Percentiles rank a stretch among this genome's conserved stretches.
phyloP scores from a whole-genome alignment of 92 coral and sea anemone species.

The Nematostella vectensis region DNA sequence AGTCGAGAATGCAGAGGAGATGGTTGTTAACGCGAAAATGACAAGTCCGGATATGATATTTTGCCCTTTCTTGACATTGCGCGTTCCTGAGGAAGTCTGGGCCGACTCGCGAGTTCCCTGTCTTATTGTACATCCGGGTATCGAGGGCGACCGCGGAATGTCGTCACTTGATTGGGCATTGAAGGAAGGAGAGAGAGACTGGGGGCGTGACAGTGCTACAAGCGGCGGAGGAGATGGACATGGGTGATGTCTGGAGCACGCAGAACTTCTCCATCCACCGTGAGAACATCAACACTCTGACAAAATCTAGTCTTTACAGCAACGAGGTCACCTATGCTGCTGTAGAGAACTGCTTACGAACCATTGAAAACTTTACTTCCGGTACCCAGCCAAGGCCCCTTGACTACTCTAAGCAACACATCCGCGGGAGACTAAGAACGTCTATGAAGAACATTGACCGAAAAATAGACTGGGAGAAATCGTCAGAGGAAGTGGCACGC shows the following conservation, averaged over 20 bases:
- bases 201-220: constrained; percentile 70
- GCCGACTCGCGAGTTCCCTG: constrained; percentile 45
- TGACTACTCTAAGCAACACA: constrained; percentile 38
- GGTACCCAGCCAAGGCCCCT: constrained; percentile 33
- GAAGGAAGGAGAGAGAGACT: constrained; percentile 34
- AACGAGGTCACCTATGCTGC: constrained; percentile 67
- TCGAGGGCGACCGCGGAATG: constrained; percentile 73
- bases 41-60: constrained; percentile 48
- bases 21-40: constrained; percentile 21
- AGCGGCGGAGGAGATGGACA: constrained; percentile 68
- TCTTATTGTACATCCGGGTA: constrained; percentile 78
- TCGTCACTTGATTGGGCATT: constrained; percentile 73
- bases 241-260: constrained; percentile 75
- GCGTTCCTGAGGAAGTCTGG: constrained; percentile 58
- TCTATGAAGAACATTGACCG: constrained; percentile 59
- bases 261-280: constrained; percentile 40
- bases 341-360: constrained; percentile 36
- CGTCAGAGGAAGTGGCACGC: constrained; percentile 62
- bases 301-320: constrained; percentile 65
- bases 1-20: constrained; percentile 36
- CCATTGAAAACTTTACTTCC: constrained; percentile 32
- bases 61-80: constrained; percentile 63
- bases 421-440: constrained; percentile 36
- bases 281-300: constrained; percentile 53
- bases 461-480: constrained; percentile 48